Evolutionary conservation across 1,140 invertebrate species (phyloP).

Genomic region (Alviniconcha marisindica): DNA sequence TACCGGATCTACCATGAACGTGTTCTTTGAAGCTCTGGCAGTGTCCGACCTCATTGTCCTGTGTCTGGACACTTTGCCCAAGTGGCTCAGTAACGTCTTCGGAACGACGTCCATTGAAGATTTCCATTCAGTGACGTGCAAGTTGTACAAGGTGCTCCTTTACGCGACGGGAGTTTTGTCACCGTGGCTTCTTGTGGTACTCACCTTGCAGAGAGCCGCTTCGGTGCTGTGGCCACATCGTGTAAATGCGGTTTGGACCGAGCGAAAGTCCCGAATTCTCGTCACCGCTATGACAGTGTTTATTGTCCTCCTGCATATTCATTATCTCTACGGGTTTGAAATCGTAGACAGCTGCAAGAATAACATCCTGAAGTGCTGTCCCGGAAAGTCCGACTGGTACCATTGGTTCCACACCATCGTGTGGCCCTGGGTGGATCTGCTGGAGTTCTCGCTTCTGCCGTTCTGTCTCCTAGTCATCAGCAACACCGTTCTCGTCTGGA

Average conservation of each 20-base stretch:
- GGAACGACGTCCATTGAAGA: neutral
- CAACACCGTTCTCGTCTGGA: conserved; percentile 16
- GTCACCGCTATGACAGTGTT: neutral
- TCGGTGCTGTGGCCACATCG: conserved; percentile 4
- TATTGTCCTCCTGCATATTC: neutral
- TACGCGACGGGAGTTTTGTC: neutral
- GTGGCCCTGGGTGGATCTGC: neutral
- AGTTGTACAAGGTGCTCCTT: neutral
- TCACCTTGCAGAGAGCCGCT: neutral
- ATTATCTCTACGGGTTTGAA: neutral
- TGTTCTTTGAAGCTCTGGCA: neutral
- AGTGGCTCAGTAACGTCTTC: neutral
- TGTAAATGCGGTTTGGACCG: neutral
- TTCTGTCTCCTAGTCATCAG: neutral
- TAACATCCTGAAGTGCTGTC: neutral
- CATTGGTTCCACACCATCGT: neutral
- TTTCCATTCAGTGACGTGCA: neutral
- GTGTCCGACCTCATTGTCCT: neutral
- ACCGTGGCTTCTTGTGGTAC: neutral
- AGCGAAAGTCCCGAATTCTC: neutral
- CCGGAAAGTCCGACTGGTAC: neutral
- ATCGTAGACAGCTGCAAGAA: neutral
- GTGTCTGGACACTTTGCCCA: neutral
- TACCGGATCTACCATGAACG: neutral
- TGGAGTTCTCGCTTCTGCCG: neutral